phyloP scores from a whole-genome alignment of 2,113 vertebrate genomes.

The Brachypodius melanocephalos region DNA sequence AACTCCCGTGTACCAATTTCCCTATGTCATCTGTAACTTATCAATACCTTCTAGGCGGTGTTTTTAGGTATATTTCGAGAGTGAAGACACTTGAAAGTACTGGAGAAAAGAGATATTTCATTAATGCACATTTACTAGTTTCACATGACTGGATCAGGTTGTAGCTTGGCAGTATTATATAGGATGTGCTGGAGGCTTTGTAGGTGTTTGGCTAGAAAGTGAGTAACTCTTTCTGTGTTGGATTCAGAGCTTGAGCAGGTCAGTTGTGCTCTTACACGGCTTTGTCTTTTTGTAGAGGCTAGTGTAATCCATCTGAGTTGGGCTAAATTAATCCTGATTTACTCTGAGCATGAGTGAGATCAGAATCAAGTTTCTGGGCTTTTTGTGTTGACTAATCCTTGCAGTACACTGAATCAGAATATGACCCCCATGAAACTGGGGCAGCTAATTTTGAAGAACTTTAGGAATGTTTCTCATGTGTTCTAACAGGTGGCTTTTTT shows the following conservation, averaged over 20 bases:
- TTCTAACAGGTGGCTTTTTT: neutral
- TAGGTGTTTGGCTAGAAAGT: neutral
- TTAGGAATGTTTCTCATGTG: neutral
- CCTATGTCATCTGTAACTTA: neutral
- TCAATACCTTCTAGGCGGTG: neutral
- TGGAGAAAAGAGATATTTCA: accelerated
- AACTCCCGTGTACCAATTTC: constrained; percentile 14
- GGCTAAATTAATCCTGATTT: neutral
- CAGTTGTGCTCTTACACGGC: neutral
- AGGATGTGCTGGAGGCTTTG: neutral
- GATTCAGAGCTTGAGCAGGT: neutral
- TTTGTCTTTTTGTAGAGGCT: neutral
- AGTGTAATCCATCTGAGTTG: neutral
- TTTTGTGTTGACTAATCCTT: constrained; percentile 33
- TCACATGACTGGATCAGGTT: neutral
- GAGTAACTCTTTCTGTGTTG: neutral
- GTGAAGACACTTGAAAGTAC: neutral
- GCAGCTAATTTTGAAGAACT: neutral
- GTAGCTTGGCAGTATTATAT: neutral
- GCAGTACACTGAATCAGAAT: neutral
- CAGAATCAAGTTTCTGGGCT: constrained; percentile 2
- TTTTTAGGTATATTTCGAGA: neutral
- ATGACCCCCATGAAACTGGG: neutral
- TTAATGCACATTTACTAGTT: neutral
- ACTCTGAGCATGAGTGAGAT: neutral